Conservation (phyloP, 1,140 invertebrate species). For the Drosophila kanapiae region DNA sequence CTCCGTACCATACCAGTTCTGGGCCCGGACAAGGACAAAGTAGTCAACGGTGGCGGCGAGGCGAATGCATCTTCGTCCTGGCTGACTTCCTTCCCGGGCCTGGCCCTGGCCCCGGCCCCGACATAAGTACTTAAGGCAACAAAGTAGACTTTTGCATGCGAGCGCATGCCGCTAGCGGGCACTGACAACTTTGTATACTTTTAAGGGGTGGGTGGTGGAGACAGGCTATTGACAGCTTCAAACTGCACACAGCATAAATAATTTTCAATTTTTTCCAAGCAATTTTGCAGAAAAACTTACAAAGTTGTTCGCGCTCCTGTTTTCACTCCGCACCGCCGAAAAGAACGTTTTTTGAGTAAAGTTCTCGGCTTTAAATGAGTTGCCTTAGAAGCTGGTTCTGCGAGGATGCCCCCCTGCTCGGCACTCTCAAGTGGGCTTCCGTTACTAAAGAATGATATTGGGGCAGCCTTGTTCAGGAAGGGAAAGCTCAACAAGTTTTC, state of each 20-base stretch:
- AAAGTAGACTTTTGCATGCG: slow-evolving; percentile 82
- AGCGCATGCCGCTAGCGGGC: slow-evolving; percentile 72
- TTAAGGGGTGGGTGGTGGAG: slow-evolving; percentile 12
- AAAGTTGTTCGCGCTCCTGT: slow-evolving; percentile 63
- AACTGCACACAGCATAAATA: slow-evolving; percentile 77
- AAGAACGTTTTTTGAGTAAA: slow-evolving; percentile 41
- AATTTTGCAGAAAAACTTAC: slow-evolving; percentile 75
- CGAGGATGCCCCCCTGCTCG: not conserved
- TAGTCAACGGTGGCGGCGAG: slow-evolving; percentile 46
- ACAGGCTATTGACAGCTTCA: slow-evolving; percentile 74
- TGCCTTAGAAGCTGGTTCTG: slow-evolving; percentile 45
- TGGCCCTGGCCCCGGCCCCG: slow-evolving; percentile 34
- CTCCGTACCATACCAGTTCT: slow-evolving; percentile 26
- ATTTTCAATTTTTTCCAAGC: slow-evolving; percentile 81
- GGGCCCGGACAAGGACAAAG: slow-evolving; percentile 50
- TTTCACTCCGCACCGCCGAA: slow-evolving; percentile 24
- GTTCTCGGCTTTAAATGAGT: slow-evolving; percentile 73
- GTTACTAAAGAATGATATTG: slow-evolving; percentile 9
- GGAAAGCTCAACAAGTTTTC: slow-evolving; percentile 75
- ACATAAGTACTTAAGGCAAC: slow-evolving; percentile 82
- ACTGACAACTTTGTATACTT: slow-evolving; percentile 73
- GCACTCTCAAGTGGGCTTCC: slow-evolving; percentile 26
- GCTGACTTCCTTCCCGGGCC: slow-evolving; percentile 25
- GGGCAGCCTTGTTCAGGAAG: slow-evolving; percentile 1
- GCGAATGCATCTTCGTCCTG: slow-evolving; percentile 48